Percentiles rank a stretch among this genome's conserved stretches.
phyloP scores from a whole-genome alignment of 2,113 vertebrate species.

The Recurvirostra avosetta region DNA sequence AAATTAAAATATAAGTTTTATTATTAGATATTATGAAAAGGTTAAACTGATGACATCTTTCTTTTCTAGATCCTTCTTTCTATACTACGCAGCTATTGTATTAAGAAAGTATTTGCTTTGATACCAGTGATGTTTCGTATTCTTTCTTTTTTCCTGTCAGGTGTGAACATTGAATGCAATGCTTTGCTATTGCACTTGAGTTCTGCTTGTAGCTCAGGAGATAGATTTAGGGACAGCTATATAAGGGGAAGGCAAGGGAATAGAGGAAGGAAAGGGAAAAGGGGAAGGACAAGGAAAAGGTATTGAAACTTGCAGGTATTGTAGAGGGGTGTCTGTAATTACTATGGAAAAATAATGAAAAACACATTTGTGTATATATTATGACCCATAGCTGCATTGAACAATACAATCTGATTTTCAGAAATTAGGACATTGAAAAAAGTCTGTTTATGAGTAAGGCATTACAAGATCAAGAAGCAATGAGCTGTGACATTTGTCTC shows the following conservation, averaged over 20 bases:
- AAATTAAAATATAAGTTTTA: background rate
- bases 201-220: background rate
- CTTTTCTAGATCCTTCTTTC: background rate
- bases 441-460: background rate
- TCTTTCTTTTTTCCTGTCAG: background rate
- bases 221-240: background rate
- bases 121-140: background rate
- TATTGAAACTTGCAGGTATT: background rate
- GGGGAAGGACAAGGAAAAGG: background rate
- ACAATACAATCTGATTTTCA: background rate
- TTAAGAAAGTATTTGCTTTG: background rate
- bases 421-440: background rate
- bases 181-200: background rate
- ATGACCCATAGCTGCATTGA: background rate
- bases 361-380: background rate
- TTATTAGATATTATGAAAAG: background rate
- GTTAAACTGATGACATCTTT: rapidly evolving
- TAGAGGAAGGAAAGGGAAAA: background rate
- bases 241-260: background rate
- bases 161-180: background rate
- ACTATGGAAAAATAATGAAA: background rate
- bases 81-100: background rate
- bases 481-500: background rate
- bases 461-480: background rate
- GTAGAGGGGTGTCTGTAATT: background rate